These are phyloP conservation scores for Halesus radiatus DNA, from an alignment of 1,140 invertebrate species.

Conservation along the genomic window DNA sequence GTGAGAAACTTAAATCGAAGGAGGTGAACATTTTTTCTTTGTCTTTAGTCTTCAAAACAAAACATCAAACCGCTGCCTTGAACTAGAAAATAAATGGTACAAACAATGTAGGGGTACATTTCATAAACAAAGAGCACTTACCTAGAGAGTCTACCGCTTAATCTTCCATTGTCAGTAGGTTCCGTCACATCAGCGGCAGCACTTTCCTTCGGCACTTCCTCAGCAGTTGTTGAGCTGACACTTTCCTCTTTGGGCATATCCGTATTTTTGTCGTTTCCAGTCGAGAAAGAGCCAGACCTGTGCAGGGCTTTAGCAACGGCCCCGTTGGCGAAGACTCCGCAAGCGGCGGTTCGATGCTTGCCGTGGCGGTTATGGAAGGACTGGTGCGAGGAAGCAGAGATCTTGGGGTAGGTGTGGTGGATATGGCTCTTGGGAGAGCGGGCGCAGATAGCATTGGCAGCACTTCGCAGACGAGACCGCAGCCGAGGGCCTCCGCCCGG, in stretches of 20 bases:
- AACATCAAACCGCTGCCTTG: no score
- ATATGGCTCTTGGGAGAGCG: slow-evolving; percentile 59
- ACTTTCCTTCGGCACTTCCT: not conserved
- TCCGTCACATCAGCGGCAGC: slow-evolving; percentile 11
- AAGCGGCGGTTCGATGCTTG: not conserved
- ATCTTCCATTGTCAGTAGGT: slow-evolving; percentile 22
- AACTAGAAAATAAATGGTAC: not conserved
- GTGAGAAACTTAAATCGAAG: no score
- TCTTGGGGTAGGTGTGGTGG: slow-evolving; percentile 66
- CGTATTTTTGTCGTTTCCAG: slow-evolving; percentile 4
- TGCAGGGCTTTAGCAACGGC: slow-evolving; percentile 24
- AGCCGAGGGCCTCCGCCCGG: slow-evolving; percentile 64
- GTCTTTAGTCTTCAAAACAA: no score
- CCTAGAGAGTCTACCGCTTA: slow-evolving; percentile 32
- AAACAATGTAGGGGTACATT: not conserved
- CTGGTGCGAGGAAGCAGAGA: slow-evolving; percentile 57
- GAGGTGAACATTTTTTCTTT: no score
- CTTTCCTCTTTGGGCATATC: slow-evolving; percentile 55
- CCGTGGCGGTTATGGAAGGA: slow-evolving; percentile 37
- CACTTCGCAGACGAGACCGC: slow-evolving; percentile 66
- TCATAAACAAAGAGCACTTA: slow-evolving; percentile 11
- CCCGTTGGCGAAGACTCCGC: not conserved
- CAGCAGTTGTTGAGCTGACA: not conserved
- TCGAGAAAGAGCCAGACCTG: slow-evolving; percentile 39
- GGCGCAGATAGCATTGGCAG: slow-evolving; percentile 65